Evolutionary conservation across 2,113 vertebrate species (phyloP).

Genomic region (Saguinus midas): DNA sequence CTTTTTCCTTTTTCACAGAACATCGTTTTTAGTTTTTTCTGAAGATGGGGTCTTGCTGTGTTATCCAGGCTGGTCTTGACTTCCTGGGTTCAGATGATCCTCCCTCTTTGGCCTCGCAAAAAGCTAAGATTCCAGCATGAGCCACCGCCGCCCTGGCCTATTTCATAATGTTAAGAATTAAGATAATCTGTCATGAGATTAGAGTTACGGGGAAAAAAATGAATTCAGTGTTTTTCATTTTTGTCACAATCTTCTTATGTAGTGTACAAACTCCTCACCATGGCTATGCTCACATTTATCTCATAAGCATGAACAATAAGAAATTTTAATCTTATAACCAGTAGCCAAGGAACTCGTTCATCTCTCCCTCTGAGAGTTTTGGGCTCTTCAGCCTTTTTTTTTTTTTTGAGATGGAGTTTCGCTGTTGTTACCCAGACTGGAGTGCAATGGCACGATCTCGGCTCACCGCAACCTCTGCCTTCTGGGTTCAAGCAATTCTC

Average conservation of each 20-base stretch:
- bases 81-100: no score
- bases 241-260: not conserved
- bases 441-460: no score
- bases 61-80: no score
- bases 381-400: not conserved
- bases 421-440: no score
- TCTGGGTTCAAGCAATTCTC: no score
- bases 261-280: not conserved
- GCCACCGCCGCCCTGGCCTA: not conserved
- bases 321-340: conserved; percentile 23
- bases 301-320: not conserved
- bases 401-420: no score
- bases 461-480: no score
- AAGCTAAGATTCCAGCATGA: no score
- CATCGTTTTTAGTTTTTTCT: no score
- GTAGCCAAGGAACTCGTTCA: not conserved
- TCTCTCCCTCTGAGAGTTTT: not conserved
- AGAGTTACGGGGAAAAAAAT: not conserved
- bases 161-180: not conserved
- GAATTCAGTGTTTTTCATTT: conserved; percentile 1
- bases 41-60: no score
- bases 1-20: no score
- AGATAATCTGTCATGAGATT: not conserved
- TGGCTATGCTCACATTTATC: not conserved
- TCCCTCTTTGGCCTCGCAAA: no score